Base-by-base conservation (phyloP, 2,888 invertebrate species). In the Hirtodrosophila duncani region DNA sequence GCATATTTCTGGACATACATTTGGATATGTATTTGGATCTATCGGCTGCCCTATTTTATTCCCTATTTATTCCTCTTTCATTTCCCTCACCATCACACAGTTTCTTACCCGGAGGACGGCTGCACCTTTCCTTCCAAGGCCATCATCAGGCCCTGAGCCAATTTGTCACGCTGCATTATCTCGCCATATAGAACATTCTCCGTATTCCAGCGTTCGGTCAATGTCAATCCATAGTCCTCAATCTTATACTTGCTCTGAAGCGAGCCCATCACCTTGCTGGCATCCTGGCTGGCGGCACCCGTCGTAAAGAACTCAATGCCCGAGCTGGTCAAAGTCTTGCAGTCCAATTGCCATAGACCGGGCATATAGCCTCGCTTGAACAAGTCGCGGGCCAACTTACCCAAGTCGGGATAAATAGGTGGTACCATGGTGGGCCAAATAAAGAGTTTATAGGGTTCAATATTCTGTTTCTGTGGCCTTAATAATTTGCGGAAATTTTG, bases 191-290 rank as follows among this genome's bases (percentile, higher is more conserved):
- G 89, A 55, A 94, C 92, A 88, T 98, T 98, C 85, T 98, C 96
- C 20, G 98, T 98, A 87, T 94, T 98, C 98, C 98, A 99, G 86
- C 96, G 98, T 88, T 99, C 98, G 69, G 95, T 93, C 86, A 99
- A 94, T 33, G 96, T 95, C 50, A 98, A 85, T 64, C 97, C 95
- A 80, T 94, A 93, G 80, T 94, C 94, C 82, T 93, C 93, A 67
- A 94, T 89, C 80, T 92, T 92, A 88, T 97, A 98, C 88, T 97
- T 97, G 38, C 96, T 96, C 87, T 97, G 96, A 72, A 98, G 89
- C 64, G 91, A 93, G 53, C 96, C 97, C 74, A 92, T 91, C 72
- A 94, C 93, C 88, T 96, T 95, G 78, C 95, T 95, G 71, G 93
- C 93, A 83, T 97, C 97, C 83, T 94, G 93, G 87, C 95, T 95